Conservation (phyloP, 37 sponge, comb jelly and placozoan genomes). For the Agelas oroides region DNA sequence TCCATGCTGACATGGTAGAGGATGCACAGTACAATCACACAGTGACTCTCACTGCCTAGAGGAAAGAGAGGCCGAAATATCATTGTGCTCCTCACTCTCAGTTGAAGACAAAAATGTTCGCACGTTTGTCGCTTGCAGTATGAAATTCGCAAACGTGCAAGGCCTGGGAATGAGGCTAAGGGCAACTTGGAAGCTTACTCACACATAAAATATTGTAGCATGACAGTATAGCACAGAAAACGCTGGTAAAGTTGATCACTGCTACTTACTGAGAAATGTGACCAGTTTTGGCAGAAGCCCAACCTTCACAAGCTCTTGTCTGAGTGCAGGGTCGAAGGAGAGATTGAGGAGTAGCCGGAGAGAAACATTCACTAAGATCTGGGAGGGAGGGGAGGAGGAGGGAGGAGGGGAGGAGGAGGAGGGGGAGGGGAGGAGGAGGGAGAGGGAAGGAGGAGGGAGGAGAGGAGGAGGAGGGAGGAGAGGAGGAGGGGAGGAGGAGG, state of each 20-base stretch:
- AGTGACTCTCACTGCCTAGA: slow-evolving; percentile 63
- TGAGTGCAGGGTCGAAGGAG: slow-evolving; percentile 86
- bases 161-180: not conserved
- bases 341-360: slow-evolving; percentile 90
- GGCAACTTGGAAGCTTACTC: not conserved
- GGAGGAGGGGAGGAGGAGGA: not conserved
- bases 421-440: too few relatives aligned
- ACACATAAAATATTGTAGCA: too few relatives aligned
- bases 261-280: slow-evolving; percentile 66
- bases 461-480: not conserved
- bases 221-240: too few relatives aligned
- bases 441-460: not conserved
- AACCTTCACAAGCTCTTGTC: slow-evolving; percentile 85
- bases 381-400: not conserved
- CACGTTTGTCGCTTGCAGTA: too few relatives aligned
- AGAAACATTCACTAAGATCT: slow-evolving; percentile 84
- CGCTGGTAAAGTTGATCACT: not conserved
- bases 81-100: too few relatives aligned
- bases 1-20: slow-evolving; percentile 95
- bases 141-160: too few relatives aligned
- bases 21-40: slow-evolving; percentile 63
- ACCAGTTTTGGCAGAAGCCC: slow-evolving; percentile 89
- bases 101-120: too few relatives aligned
- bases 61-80: not conserved
- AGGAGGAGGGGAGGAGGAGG: not conserved